phyloP scores from a whole-genome alignment of 2,888 invertebrate species.

The Nemurella pictetii region DNA sequence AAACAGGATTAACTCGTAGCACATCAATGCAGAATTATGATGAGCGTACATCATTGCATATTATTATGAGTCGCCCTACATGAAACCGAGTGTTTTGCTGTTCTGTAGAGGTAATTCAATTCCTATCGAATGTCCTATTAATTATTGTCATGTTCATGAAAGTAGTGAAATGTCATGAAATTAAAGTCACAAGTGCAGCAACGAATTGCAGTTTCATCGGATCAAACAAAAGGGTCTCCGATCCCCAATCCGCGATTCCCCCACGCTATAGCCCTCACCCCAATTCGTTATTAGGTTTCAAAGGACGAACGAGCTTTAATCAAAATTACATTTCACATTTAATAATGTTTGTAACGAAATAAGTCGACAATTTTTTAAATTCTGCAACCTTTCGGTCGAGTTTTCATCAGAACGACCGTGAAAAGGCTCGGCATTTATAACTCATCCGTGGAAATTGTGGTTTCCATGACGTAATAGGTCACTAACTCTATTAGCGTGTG shows the following conservation, averaged over 20 bases:
- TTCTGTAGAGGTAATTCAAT: neutral
- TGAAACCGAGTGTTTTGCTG: neutral
- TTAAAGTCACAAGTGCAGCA: neutral
- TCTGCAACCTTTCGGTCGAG: conserved; percentile 4
- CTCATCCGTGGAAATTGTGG: conserved; percentile 18
- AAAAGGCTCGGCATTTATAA: conserved; percentile 29
- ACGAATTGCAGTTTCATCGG: neutral
- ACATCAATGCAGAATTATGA: neutral
- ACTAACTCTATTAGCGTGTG: conserved; percentile 32
- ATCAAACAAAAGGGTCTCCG: neutral
- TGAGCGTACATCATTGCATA: neutral
- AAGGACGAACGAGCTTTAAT: neutral
- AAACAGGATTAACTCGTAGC: neutral
- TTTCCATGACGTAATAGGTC: conserved; percentile 38
- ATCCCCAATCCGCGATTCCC: neutral
- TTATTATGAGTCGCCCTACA: neutral
- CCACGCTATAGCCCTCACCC: no score
- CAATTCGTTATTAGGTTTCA: neutral
- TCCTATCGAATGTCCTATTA: neutral
- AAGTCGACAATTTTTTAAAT: conserved; percentile 8
- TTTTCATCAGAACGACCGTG: neutral
- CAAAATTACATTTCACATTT: neutral
- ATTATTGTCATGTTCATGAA: neutral
- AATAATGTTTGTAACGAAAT: neutral
- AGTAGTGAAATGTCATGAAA: neutral